A percentile compares a stretch with the other conserved stretches of the same genome.
These are phyloP conservation scores for Trachythela sp. DNA, from an alignment of 64 coral and sea anemone species.

Conservation along the genomic window DNA sequence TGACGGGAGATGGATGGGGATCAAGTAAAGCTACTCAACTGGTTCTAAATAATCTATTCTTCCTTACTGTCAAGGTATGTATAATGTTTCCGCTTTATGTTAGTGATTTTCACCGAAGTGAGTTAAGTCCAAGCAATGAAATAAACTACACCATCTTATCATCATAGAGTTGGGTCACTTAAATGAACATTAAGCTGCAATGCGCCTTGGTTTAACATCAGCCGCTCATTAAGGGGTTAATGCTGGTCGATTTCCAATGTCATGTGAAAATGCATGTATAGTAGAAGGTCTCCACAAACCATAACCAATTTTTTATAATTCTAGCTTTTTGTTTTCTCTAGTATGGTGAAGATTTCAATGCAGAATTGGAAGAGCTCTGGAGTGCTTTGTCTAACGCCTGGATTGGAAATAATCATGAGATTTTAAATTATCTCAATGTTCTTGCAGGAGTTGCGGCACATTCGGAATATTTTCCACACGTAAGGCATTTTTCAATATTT, in stretches of 20 bases:
- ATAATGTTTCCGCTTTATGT: neutral
- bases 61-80: constrained; percentile 85
- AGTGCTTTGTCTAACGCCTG: constrained; percentile 1
- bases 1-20: constrained; percentile 93
- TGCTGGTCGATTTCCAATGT: too few relatives aligned
- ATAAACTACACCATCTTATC: too few relatives aligned
- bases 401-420: constrained; percentile 18
- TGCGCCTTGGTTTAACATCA: too few relatives aligned
- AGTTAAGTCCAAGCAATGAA: too few relatives aligned
- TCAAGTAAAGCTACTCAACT: constrained; percentile 83
- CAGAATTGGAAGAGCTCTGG: constrained; percentile 10
- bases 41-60: constrained; percentile 92
- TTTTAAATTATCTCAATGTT: constrained; percentile 10
- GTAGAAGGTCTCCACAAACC: neutral
- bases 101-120: neutral
- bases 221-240: too few relatives aligned
- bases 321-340: neutral
- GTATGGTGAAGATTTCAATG: constrained; percentile 17
- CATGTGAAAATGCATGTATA: too few relatives aligned
- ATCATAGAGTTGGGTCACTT: neutral
- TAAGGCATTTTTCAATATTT: neutral
- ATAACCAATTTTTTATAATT: neutral
- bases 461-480: neutral
- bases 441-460: neutral
- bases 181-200: neutral